Base-by-base conservation (phyloP, 2,113 vertebrate genomes). In the Catagonus wagneri region DNA sequence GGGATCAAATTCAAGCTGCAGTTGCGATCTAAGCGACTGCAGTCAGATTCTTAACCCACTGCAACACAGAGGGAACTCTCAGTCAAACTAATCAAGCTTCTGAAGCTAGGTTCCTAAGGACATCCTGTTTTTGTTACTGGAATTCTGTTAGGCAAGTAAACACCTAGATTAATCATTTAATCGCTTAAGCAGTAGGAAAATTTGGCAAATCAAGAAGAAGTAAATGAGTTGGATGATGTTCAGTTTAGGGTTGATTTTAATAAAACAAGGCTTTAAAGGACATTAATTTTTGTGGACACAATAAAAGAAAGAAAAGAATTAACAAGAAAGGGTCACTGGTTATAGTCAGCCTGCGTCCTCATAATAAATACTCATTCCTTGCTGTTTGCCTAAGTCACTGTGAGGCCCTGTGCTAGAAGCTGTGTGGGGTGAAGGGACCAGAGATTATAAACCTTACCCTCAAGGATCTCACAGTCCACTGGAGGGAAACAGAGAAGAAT, bases 161-260 rank as follows among this genome's bases (percentile, higher is more conserved):
- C 4, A 87, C 66, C 85, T 75, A 72, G 83, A 74, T 88, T 87
- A 93, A 90, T 87, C 3, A 13, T 69, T 92, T 79, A 87, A 96
- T 95, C n/a, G 3, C 74, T 75, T 69, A 74, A 96, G 54, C 71
- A 90, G 74, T 65, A 20, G 65, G 65, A 54, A 54, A 93, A 80
- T 87, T 76, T 52, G 58, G 74, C 29, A 93, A 94, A 50, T 74
- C 27, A 68, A 76, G 50, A 83, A 36, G 29, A 87, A 96, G 69
- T 69, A 95, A 94, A 94, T 54, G 17, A 89, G 61, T 36, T 84
- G 32, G 61, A 66, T 94, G 78, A 63, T 83, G 68, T 89, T 97
- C 78, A 58, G n/a, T 52, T 95, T 97, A n/a, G 13, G 56, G 36
- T 74, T 86, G 85, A 95, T 94, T 90, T 95, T 95, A 90, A 97